phyloP scores from a whole-genome alignment of 1,140 invertebrate genomes.

The Frieseomelitta varia region DNA sequence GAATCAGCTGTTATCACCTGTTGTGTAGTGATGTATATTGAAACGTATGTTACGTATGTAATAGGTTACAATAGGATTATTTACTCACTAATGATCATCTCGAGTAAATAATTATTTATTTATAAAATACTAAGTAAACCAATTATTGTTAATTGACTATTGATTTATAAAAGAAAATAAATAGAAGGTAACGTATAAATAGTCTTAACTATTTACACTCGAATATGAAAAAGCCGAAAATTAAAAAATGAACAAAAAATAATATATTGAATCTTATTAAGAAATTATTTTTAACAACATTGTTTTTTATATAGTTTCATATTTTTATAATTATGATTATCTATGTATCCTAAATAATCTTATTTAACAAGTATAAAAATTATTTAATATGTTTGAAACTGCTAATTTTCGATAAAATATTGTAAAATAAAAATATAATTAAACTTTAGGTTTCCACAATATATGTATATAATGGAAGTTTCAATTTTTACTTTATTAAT shows the following conservation, averaged over 20 bases:
- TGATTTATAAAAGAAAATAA: neutral
- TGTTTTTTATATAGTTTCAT: neutral
- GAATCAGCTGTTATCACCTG: slow-evolving; percentile 45
- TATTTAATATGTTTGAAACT: neutral
- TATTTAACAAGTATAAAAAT: neutral
- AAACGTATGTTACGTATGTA: neutral
- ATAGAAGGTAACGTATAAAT: neutral
- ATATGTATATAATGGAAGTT: neutral
- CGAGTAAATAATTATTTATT: neutral
- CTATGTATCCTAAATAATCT: neutral
- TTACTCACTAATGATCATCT: neutral
- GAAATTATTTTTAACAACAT: neutral
- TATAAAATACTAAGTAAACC: neutral
- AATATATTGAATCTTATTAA: neutral
- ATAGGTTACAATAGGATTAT: slow-evolving; percentile 13
- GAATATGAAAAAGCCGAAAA: neutral
- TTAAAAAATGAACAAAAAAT: neutral
- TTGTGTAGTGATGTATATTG: slow-evolving; percentile 26
- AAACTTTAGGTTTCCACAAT: neutral
- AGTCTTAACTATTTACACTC: neutral
- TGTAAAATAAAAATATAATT: neutral
- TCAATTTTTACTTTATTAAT: neutral
- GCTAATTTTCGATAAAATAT: neutral
- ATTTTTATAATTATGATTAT: neutral
- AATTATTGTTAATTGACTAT: neutral